Percentiles rank a stretch among this genome's conserved stretches.
These are phyloP conservation scores for Phyllopteryx taeniolatus DNA, from an alignment of 2,113 vertebrate species.

Conservation along the genomic window DNA sequence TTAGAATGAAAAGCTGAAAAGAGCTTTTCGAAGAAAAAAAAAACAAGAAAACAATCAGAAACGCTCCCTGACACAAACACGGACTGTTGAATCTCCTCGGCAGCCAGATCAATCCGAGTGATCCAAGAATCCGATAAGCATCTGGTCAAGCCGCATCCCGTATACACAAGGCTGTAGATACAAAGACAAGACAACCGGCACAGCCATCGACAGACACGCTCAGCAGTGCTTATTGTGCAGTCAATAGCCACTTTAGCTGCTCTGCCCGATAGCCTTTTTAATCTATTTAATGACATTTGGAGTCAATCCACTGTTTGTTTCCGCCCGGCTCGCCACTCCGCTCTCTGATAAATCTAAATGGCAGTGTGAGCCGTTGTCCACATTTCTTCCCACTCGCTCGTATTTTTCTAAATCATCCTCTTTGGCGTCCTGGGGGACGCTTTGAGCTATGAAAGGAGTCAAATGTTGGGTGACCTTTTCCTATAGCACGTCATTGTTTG, in stretches of 20 bases:
- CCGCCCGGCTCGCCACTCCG: background rate
- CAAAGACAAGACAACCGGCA: slow-evolving; percentile 58
- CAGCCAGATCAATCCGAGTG: slow-evolving; percentile 46
- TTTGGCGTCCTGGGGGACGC: slow-evolving; percentile 15
- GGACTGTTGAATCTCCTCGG: slow-evolving; percentile 21
- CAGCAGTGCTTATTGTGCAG: slow-evolving; percentile 56
- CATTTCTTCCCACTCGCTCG: background rate
- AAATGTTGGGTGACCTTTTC: slow-evolving; percentile 59
- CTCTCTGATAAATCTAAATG: slow-evolving; percentile 25
- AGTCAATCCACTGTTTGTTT: slow-evolving; percentile 19
- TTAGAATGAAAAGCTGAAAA: slow-evolving; percentile 6
- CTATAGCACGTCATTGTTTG: slow-evolving; percentile 25
- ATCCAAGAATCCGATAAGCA: slow-evolving; percentile 53
- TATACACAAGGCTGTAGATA: slow-evolving; percentile 44
- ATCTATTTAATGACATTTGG: slow-evolving; percentile 50
- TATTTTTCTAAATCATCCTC: slow-evolving; percentile 24
- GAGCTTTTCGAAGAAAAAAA: background rate
- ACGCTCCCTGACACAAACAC: background rate
- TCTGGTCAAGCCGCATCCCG: slow-evolving; percentile 28
- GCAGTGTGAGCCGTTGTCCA: slow-evolving; percentile 11
- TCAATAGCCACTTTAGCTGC: slow-evolving; percentile 54
- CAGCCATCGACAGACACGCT: slow-evolving; percentile 52
- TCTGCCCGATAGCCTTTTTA: slow-evolving; percentile 37
- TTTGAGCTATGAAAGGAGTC: slow-evolving; percentile 36
- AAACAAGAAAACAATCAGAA: slow-evolving; percentile 4